Base-by-base conservation (phyloP, 2,888 invertebrate species). In the Drosophila dives region DNA sequence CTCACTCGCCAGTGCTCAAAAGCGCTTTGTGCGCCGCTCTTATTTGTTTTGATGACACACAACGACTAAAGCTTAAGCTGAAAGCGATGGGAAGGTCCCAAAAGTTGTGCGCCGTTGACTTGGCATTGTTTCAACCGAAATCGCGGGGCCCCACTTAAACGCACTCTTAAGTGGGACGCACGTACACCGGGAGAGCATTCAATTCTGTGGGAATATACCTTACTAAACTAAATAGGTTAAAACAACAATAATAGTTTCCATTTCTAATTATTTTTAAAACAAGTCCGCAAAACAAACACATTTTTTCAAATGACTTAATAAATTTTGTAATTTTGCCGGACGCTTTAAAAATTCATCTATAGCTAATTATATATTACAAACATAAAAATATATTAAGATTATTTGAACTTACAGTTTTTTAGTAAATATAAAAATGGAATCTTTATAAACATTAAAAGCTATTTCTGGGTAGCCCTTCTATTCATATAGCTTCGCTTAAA, bases 11-110 rank as follows among this genome's bases (percentile, higher is more conserved):
- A 67, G 48, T 61, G 45, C 56, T 73, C 49, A 34, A 67, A 73
- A 48, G 32, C 38, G 50, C 45, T 64, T 79, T 80, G 61, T 85
- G 65, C 54, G 56, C 53, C 32, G 63, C 38, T 66, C 51, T 77
- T 80, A 82, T 80, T 89, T 81, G 75, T 65, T 75, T 75, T 84
- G 80, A 89, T 87, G 85, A 86, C 85, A 85, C 77, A 78, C 65
- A 54, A 49, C 48, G 62, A 56, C 60, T 61, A 42, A 54, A 56
- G 58, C 63, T 64, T 55, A 64, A 33, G 49, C 64, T 42, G 56
- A 67, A 56, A 65, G 63, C 65, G 63, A 67, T 70, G 80, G 87
- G 85, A 89, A 77, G 80, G 75, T 74, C 85, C 87, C 80, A 73
- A 82, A 79, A 68, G 33, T 48, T 75, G 66, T 69, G 81, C 81